phyloP scores from a whole-genome alignment of 2,888 invertebrate species.

The Megalurothrips usitatus region DNA sequence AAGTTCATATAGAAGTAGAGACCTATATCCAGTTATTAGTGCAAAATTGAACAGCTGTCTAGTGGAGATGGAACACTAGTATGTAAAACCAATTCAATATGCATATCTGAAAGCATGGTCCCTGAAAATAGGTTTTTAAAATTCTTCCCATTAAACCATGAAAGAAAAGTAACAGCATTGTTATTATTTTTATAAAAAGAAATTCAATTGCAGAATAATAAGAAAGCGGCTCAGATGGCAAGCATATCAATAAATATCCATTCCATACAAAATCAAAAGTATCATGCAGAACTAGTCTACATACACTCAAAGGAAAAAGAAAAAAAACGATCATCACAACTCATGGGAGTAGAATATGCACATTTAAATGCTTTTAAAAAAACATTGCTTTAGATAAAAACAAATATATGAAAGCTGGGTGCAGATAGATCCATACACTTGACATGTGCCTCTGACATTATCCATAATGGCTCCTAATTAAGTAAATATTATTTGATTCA shows the following conservation, averaged over 20 bases:
- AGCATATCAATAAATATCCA: background rate
- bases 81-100: no score
- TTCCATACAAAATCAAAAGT: background rate
- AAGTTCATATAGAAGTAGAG: no score
- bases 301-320: background rate
- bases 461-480: background rate
- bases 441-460: constrained; percentile 2
- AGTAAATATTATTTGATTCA: constrained; percentile 11
- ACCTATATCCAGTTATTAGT: no score
- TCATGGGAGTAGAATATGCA: background rate
- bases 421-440: background rate
- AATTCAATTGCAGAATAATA: background rate
- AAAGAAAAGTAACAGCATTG: background rate
- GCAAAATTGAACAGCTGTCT: no score
- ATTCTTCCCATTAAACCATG: background rate
- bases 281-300: background rate
- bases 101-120: no score
- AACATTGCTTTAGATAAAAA: background rate
- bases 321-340: background rate
- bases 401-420: background rate
- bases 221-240: background rate
- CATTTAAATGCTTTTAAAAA: background rate
- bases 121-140: no score
- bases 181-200: background rate
- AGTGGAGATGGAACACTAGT: no score